Conservation (phyloP, 2,888 invertebrate genomes). For the Acrobasis suavella region DNA sequence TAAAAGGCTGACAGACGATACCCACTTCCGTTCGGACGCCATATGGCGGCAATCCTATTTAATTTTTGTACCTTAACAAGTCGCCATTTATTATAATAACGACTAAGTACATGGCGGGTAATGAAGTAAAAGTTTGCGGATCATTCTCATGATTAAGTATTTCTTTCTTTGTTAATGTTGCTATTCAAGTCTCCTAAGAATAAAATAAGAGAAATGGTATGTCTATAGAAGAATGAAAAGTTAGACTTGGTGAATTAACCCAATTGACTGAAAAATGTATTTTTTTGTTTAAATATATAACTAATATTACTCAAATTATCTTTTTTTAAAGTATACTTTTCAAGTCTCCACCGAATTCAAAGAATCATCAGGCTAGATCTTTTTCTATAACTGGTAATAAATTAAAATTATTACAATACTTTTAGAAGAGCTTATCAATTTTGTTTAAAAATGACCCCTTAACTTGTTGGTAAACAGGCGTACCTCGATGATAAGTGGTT, state of each 20-base stretch:
- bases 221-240: neutral
- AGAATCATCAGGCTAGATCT: no score
- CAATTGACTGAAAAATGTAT: no score
- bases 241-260: neutral
- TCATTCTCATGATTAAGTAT: constrained; percentile 2
- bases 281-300: no score
- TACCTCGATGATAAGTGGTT: no score
- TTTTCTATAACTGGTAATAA: no score
- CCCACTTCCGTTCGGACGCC: constrained; percentile 75
- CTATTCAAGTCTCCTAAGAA: neutral
- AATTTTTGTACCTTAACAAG: constrained; percentile 50
- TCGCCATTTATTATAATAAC: constrained; percentile 49
- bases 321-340: no score
- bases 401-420: no score
- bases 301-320: no score
- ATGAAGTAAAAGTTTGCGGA: constrained; percentile 29
- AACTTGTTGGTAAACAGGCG: no score
- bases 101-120: constrained; percentile 39
- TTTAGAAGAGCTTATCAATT: no score
- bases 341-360: no score
- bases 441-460: no score
- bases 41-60: constrained; percentile 67
- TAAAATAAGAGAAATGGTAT: neutral
- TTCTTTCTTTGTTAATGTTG: neutral
- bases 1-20: constrained; percentile 77